These are phyloP conservation scores for Lasioglossum villosulum DNA, from an alignment of 2,888 invertebrate species.

Conservation along the genomic window DNA sequence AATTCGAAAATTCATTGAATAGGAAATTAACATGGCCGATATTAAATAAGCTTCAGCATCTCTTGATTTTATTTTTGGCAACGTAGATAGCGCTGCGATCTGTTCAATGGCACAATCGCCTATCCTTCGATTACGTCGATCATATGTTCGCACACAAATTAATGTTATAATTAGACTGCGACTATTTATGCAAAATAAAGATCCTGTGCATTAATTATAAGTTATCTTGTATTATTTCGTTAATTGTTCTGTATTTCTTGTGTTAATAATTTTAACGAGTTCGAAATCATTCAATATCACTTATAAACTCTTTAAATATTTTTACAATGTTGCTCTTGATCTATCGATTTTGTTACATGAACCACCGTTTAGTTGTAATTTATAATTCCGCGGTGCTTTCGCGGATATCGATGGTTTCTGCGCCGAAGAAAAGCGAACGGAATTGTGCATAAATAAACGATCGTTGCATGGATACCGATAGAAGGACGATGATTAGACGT, in stretches of 20 bases:
- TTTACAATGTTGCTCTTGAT: not conserved
- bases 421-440: too few species aligned
- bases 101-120: not conserved
- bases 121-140: not conserved
- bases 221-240: too few species aligned
- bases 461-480: not conserved
- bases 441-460: not conserved
- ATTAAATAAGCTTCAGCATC: not conserved
- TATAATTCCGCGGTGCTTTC: not conserved
- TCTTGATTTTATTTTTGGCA: not conserved
- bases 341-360: not conserved
- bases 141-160: too few species aligned
- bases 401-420: not conserved
- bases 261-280: too few species aligned
- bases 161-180: too few species aligned
- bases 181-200: too few species aligned
- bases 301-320: not conserved
- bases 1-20: conserved; percentile 13
- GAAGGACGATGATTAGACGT: conserved; percentile 18
- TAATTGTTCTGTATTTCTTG: too few species aligned
- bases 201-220: too few species aligned
- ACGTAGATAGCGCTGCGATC: not conserved
- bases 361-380: too few species aligned
- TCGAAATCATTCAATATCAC: not conserved
- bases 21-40: not conserved